Evolutionary conservation across 2,113 vertebrate genomes (phyloP).

Genomic region (Hypocryptadius cinnamomeus): DNA sequence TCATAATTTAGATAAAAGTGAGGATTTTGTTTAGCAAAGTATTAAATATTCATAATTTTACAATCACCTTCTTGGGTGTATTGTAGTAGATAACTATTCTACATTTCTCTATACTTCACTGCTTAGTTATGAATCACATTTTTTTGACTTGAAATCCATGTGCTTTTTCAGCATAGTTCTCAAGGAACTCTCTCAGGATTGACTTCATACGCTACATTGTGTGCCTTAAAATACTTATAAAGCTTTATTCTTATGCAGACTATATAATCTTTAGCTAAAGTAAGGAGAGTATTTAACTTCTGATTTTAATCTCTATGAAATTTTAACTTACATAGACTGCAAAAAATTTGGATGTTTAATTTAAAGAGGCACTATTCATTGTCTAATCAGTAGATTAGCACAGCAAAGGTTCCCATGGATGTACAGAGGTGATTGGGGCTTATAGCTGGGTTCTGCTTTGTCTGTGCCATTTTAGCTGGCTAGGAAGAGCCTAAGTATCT

Average conservation of each 20-base stretch:
- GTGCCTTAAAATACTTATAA: slow-evolving; percentile 7
- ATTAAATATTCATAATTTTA: slow-evolving; percentile 10
- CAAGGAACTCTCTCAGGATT: slow-evolving; percentile 14
- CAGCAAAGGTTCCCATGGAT: background rate
- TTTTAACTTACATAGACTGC: background rate
- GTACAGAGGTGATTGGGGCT: background rate
- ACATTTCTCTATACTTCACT: background rate
- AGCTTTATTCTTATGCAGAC: slow-evolving; percentile 9
- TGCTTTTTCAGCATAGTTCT: background rate
- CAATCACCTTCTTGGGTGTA: background rate
- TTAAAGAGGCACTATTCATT: slow-evolving; percentile 37
- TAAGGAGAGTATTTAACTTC: background rate
- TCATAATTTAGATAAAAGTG: background rate
- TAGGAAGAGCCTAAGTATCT: background rate
- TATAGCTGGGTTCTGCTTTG: background rate
- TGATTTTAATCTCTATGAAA: background rate
- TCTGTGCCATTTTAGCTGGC: background rate
- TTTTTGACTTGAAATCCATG: background rate
- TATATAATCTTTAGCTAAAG: slow-evolving; percentile 31
- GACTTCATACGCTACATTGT: background rate
- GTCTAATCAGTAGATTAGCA: background rate
- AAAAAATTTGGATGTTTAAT: slow-evolving; percentile 19
- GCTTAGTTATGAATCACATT: background rate
- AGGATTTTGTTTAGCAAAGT: background rate
- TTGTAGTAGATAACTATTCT: background rate